Percentiles rank a stretch among this genome's conserved stretches.
phyloP scores from a whole-genome alignment of 2,113 vertebrate species.

The Grammomys dolichurus region DNA sequence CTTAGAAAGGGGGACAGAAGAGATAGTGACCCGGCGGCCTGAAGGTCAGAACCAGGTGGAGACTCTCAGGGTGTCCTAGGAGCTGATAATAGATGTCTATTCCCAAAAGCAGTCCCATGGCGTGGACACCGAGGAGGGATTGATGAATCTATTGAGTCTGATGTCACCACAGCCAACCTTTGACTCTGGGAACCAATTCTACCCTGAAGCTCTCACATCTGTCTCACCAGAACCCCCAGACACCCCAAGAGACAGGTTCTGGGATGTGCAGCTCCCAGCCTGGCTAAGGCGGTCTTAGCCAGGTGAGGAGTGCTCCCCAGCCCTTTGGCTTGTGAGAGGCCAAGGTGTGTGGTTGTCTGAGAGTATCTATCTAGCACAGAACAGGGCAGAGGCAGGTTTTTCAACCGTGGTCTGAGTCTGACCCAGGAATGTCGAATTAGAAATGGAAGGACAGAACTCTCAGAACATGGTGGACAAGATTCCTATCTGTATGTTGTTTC shows the following conservation, averaged over 20 bases:
- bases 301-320: background rate
- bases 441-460: background rate
- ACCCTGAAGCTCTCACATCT: background rate
- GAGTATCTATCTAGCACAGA: background rate
- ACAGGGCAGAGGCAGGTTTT: no score
- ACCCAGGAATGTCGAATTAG: background rate
- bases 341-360: no score
- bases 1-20: no score
- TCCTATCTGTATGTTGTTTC: background rate
- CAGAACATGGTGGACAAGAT: background rate
- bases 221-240: background rate
- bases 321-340: background rate
- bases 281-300: background rate
- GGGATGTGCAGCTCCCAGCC: background rate
- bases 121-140: accelerated
- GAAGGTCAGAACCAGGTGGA: background rate
- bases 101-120: background rate
- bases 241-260: background rate
- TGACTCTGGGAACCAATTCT: accelerated
- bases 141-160: background rate
- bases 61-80: accelerated
- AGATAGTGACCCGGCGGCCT: background rate
- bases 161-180: background rate
- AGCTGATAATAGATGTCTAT: background rate
- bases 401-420: background rate